Evolutionary conservation across 2,113 vertebrate genomes (phyloP), one percentile per base, ranked within the genome.

Genomic region (Chaenogobius annularis): DNA sequence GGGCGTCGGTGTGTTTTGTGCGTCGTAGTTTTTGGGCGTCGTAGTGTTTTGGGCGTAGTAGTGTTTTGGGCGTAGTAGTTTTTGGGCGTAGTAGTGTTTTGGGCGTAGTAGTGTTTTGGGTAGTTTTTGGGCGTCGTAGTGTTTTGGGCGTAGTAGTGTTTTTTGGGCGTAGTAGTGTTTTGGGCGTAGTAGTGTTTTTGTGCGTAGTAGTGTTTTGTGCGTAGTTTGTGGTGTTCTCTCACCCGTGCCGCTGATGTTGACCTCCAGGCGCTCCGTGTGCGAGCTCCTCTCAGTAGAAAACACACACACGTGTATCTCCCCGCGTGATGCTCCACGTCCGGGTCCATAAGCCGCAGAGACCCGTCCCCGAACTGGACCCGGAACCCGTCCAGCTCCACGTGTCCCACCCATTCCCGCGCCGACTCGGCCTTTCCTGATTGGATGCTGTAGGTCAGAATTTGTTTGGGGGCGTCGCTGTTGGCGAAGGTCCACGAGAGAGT

Each of bases 401-500:
- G 88, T 3, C 4, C 52, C 17, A 73, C 66, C 93, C 93, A 93
- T 1, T 58, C 10, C 0, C 50, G 19, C 0, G 70, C 10, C 47
- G 73, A 78, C 8, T 2, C 0, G 11, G 61, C 56, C 74, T 22
- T 5, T 9, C 75, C 80, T 0, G 86, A 82, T 1, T 0, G 54
- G 72, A 88, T 87, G 88, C 93, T 63, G 23, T 89, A 94, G 7
- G 83, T 83, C 65, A 90, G 80, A 86, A 94, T 89, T 79, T 58
- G 68, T 3, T 69, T 37, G n/a, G 72, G 47, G 44, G 81, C 68
- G 35, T 88, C 43, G 10, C 81, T 70, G 10, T 56, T 79, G 66
- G 70, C 77, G 85, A 93, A 93, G 78, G 56, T 88, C 93, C 93
- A 94, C 47, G 79, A 70, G n/a, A 94, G 86, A 7, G 85, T 77